phyloP scores from a whole-genome alignment of 2,888 invertebrate species.

The Drosophila rubida region DNA sequence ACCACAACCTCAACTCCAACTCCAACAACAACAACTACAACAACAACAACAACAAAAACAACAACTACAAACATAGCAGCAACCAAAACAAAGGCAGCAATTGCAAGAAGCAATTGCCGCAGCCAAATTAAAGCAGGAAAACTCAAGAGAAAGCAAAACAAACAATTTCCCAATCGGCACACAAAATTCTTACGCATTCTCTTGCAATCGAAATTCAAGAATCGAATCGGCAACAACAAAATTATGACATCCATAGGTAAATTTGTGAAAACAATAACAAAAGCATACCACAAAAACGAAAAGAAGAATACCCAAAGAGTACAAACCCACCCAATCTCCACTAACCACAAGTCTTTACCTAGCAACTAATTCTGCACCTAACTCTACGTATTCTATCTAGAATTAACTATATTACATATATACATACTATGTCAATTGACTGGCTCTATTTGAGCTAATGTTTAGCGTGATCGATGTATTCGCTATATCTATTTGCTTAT shows the following conservation, averaged over 20 bases:
- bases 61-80: conserved; percentile 8
- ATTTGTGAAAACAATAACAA: conserved; percentile 36
- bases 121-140: conserved; percentile 1
- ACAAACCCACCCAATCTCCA: not conserved
- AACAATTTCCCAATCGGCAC: conserved; percentile 53
- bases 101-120: conserved; percentile 24
- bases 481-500: no score
- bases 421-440: no score
- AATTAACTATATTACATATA: no score
- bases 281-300: not conserved
- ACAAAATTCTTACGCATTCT: conserved; percentile 53
- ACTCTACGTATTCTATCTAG: no score
- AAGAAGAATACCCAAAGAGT: not conserved
- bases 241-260: conserved; percentile 85
- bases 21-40: conserved; percentile 19
- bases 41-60: conserved; percentile 11
- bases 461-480: no score
- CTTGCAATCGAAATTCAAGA: conserved; percentile 55
- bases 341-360: not conserved
- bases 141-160: conserved; percentile 13
- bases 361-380: not conserved
- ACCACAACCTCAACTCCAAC: conserved; percentile 21
- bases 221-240: conserved; percentile 76
- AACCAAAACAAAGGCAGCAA: conserved; percentile 2
- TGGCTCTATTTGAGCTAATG: no score